Conservation (phyloP, 1,140 invertebrate genomes). For the Solen grandis region DNA sequence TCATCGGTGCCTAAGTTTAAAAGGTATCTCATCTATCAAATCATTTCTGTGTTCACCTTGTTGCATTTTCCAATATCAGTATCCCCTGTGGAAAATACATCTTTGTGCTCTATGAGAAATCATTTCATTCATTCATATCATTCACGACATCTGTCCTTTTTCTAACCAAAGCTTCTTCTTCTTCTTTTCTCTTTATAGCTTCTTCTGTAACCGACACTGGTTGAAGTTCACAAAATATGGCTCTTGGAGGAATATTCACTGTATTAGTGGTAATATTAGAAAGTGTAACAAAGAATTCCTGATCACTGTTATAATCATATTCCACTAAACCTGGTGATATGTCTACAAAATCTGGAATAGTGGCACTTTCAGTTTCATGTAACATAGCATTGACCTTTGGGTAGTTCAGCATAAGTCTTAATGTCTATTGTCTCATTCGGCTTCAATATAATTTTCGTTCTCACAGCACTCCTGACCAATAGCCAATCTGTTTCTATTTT, state of each 20-base stretch:
- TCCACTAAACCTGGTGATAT: neutral
- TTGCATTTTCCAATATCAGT: neutral
- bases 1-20: neutral
- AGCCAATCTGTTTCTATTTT: constrained; percentile 12
- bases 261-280: neutral
- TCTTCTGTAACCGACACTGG: neutral
- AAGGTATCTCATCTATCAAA: neutral
- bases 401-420: neutral
- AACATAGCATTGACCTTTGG: constrained; percentile 2
- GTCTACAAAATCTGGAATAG: neutral
- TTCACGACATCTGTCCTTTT: neutral
- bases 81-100: neutral
- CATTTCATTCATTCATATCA: neutral
- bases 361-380: neutral
- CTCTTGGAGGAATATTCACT: neutral
- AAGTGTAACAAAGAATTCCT: neutral
- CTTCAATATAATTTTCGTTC: constrained; percentile 19
- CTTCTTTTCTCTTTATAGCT: neutral
- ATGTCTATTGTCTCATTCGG: constrained; percentile 9
- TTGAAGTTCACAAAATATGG: neutral
- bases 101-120: neutral
- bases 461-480: constrained; percentile 20
- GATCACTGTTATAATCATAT: neutral
- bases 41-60: neutral
- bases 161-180: neutral